phyloP scores from a whole-genome alignment of 2,888 invertebrate species.

The Cancer borealis region DNA sequence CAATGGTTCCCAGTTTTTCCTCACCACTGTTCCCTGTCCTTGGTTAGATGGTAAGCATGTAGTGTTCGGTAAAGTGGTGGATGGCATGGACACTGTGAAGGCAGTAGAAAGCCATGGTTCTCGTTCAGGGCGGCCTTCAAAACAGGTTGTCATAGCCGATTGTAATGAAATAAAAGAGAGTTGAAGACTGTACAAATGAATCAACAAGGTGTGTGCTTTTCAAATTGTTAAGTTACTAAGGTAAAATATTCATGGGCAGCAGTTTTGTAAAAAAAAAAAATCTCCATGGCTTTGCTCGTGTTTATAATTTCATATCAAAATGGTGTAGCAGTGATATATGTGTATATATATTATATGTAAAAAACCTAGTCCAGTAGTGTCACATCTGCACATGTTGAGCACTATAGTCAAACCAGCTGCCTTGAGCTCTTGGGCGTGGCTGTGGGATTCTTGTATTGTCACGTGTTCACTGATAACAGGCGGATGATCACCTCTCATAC shows the following conservation, averaged over 20 bases:
- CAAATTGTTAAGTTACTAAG: neutral
- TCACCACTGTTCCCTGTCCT: slow-evolving; percentile 71
- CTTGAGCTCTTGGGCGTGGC: too few species aligned
- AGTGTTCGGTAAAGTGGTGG: slow-evolving; percentile 76
- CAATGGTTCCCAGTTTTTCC: slow-evolving; percentile 77
- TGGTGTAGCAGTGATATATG: too few species aligned
- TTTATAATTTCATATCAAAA: too few species aligned
- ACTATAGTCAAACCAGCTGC: too few species aligned
- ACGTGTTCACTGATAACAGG: too few species aligned
- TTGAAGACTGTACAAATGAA: neutral
- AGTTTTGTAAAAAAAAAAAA: neutral
- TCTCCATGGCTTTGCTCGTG: too few species aligned
- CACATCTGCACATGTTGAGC: too few species aligned
- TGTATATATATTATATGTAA: too few species aligned
- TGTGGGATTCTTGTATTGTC: too few species aligned
- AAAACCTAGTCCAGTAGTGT: too few species aligned
- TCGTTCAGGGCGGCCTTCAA: slow-evolving; percentile 71
- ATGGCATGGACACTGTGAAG: slow-evolving; percentile 75
- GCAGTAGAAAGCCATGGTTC: slow-evolving; percentile 68
- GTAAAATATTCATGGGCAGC: neutral
- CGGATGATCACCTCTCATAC: too few species aligned
- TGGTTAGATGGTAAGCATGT: slow-evolving; percentile 76
- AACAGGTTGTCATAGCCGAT: slow-evolving; percentile 70
- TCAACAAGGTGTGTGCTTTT: neutral
- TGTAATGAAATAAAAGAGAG: slow-evolving; percentile 74